Base-by-base conservation (phyloP, 2,888 invertebrate species). In the Drosophila testacea region DNA sequence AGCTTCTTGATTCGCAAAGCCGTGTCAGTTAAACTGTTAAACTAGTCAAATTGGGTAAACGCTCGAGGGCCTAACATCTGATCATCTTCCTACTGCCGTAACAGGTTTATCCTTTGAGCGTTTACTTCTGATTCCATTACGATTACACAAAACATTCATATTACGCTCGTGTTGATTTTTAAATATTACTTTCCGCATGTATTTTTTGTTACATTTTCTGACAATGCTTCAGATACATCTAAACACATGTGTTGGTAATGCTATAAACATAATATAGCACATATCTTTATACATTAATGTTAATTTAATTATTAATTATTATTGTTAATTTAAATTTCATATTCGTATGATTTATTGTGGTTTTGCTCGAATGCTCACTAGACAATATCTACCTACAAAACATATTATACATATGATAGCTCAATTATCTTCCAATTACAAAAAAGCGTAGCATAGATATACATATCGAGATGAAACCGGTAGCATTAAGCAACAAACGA, bases 101-200 rank as follows among this genome's bases (percentile, higher is more conserved):
- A 51, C 68, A 69, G 62, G 66, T 56, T 56, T 57, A 59, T 57
- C 54, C 60, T 47, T 54, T 71, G 68, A 66, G 79, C 77, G 64
- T 72, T 77, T 77, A 77, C 74, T 83, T 75, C 70, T 67, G 38
- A 88, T 88, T 88, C 90, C 88, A 88, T 88, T 83, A 79, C 69
- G 62, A 70, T 77, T 68, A 77, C 62, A 50, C 57, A 36, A 67
- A 67, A 74, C 70, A 80, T 79, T 81, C 69, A 76, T 73, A 69
- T 71, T 74, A 75, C 69, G 70, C 73, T 84, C 77, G 87, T 89
- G 81, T 90, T 88, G 90, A 88, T 89, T 83, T 86, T 81, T 85
- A 69, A 69, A 89, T 88, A 85, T 81, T 90, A 77, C 90, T 87
- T 89, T 90, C 84, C 76, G 75, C 80, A 78, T 89, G 81, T 83